Evolutionary conservation across 2,888 invertebrate species (phyloP).

Genomic region (Polia nebulosa): DNA sequence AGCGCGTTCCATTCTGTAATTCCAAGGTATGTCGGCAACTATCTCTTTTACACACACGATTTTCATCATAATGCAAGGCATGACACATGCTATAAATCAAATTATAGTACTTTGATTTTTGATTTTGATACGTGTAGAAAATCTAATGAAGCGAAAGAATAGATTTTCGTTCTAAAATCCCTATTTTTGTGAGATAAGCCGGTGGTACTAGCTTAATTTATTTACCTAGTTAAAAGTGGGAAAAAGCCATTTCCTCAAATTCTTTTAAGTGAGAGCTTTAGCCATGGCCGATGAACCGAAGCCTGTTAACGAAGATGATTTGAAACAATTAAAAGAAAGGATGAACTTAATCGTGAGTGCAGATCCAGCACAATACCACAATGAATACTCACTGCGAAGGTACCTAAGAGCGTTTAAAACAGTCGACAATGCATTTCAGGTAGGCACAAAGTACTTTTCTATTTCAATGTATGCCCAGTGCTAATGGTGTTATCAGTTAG

Average conservation of each 20-base stretch:
- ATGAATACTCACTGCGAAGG: constrained; percentile 93
- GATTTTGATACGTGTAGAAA: constrained; percentile 48
- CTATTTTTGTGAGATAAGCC: constrained; percentile 31
- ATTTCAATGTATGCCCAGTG: neutral
- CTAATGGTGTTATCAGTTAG: neutral
- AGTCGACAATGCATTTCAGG: constrained; percentile 94
- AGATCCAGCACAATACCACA: constrained; percentile 94
- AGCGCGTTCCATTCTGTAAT: constrained; percentile 25
- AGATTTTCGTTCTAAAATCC: constrained; percentile 41
- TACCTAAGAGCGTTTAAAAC: constrained; percentile 94
- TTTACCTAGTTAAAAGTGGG: constrained; percentile 7
- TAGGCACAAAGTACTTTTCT: constrained; percentile 72
- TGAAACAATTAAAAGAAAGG: constrained; percentile 92
- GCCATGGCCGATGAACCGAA: constrained; percentile 85
- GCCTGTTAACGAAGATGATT: constrained; percentile 92
- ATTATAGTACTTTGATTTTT: constrained; percentile 1
- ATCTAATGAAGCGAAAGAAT: constrained; percentile 40
- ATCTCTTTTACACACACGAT: constrained; percentile 32
- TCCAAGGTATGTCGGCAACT: neutral
- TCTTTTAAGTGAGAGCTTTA: constrained; percentile 16
- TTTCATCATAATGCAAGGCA: neutral
- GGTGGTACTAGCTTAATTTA: constrained; percentile 1
- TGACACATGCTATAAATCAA: constrained; percentile 28
- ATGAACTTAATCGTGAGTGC: constrained; percentile 94
- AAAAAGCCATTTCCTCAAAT: constrained; percentile 15